Evolutionary conservation across 2,888 invertebrate species (phyloP).

Genomic region (Toxonevra muliebris): DNA sequence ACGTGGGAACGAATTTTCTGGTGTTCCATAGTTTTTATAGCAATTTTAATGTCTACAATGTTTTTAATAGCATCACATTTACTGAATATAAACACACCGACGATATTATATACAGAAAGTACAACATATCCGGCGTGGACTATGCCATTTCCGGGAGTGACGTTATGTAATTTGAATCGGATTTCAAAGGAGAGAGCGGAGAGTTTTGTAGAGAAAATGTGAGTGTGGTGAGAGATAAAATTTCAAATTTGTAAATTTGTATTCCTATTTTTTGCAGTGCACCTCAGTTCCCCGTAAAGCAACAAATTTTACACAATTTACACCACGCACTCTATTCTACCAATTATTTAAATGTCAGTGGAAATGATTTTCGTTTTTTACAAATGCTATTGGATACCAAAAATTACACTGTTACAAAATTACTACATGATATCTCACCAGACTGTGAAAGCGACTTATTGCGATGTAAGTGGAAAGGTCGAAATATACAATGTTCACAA

Average conservation of each 20-base stretch:
- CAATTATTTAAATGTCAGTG: conserved; percentile 31
- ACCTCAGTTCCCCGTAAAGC: too few relatives aligned
- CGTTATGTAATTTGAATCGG: conserved; percentile 68
- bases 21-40: conserved; percentile 68
- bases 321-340: neutral
- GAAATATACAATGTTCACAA: conserved; percentile 66
- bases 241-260: neutral
- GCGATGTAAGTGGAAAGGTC: conserved; percentile 71
- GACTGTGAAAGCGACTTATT: conserved; percentile 67
- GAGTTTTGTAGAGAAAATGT: conserved; percentile 60
- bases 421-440: conserved; percentile 63
- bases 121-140: conserved; percentile 67
- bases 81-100: conserved; percentile 69
- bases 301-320: too few relatives aligned
- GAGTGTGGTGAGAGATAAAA: conserved; percentile 43
- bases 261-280: neutral
- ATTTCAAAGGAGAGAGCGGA: conserved; percentile 63
- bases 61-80: conserved; percentile 69
- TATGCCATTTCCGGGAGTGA: conserved; percentile 68
- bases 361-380: conserved; percentile 39
- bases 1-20: conserved; percentile 64
- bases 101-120: conserved; percentile 68
- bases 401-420: conserved; percentile 44
- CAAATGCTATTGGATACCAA: conserved; percentile 42
- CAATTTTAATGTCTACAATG: conserved; percentile 66